phyloP scores from a whole-genome alignment of 2,113 vertebrate species.

The Accipiter cooperii region DNA sequence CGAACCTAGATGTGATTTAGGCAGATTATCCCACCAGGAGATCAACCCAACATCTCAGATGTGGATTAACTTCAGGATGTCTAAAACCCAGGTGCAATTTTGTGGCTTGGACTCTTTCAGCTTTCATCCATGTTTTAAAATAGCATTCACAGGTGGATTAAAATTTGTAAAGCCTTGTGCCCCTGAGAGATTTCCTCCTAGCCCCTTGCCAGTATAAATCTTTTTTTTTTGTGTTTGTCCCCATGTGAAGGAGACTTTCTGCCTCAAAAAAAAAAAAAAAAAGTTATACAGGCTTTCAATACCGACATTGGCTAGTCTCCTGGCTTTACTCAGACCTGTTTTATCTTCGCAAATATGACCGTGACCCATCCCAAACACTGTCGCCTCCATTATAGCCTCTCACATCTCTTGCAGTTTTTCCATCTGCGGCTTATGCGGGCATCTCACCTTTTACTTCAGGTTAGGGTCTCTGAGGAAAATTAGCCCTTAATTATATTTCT shows the following conservation, averaged over 20 bases:
- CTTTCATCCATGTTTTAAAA: neutral
- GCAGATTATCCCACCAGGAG: conserved; percentile 14
- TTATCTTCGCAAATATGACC: neutral
- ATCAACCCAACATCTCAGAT: neutral
- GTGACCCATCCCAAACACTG: neutral
- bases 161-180: neutral
- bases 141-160: neutral
- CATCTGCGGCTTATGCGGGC: neutral
- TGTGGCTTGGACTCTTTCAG: neutral
- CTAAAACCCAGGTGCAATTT: neutral
- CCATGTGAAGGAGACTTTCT: neutral
- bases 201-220: neutral
- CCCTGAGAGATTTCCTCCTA: neutral
- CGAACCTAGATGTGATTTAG: neutral
- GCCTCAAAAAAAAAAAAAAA: neutral
- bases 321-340: neutral
- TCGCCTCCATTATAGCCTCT: neutral
- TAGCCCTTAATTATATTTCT: neutral
- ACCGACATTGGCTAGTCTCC: neutral
- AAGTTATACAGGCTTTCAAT: neutral
- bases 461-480: neutral
- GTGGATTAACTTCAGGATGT: neutral
- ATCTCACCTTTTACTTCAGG: neutral
- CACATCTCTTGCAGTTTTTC: neutral
- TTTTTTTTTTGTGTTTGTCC: neutral